phyloP scores from a whole-genome alignment of 2,113 vertebrate genomes.

The Lepisosteus oculatus region DNA sequence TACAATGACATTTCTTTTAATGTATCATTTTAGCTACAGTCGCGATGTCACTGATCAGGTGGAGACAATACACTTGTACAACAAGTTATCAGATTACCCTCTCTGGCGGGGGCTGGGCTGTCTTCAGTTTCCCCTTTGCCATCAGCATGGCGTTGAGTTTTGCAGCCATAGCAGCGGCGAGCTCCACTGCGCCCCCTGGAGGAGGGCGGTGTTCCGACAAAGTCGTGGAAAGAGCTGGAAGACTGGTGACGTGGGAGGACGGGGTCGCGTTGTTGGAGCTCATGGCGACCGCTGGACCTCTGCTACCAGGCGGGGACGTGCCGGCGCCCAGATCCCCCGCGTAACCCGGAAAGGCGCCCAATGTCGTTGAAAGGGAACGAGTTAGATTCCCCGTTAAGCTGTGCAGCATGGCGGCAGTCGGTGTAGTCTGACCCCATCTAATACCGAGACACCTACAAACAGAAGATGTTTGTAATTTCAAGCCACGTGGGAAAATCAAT shows the following conservation, averaged over 20 bases:
- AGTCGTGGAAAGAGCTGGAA: conserved; percentile 13
- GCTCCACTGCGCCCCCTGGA: conserved; percentile 76
- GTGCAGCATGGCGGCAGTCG: conserved; percentile 41
- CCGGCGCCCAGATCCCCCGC: neutral
- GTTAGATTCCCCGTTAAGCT: conserved; percentile 39
- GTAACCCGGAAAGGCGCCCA: conserved; percentile 2
- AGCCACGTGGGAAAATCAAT: neutral
- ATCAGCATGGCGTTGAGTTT: conserved; percentile 96
- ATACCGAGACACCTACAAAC: conserved; percentile 58
- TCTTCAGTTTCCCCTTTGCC: conserved; percentile 93
- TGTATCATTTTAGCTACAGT: too few relatives aligned
- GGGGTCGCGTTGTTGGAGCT: conserved; percentile 1
- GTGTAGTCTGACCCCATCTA: conserved; percentile 64
- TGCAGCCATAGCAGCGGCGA: conserved; percentile 88
- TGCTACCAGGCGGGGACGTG: neutral
- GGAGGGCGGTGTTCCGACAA: conserved; percentile 11
- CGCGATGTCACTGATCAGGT: too few relatives aligned
- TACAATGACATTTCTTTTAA: too few relatives aligned
- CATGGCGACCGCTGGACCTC: neutral
- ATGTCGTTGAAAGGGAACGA: conserved; percentile 9
- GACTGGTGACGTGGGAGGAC: conserved; percentile 18
- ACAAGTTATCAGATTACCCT: conserved; percentile 46
- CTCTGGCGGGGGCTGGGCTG: conserved; percentile 63
- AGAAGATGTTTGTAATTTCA: neutral
- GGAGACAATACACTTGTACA: too few relatives aligned